Percentiles rank a stretch among this genome's conserved stretches.
Conservation (phyloP, 2,113 vertebrate species). For the Hyla sarda region DNA sequence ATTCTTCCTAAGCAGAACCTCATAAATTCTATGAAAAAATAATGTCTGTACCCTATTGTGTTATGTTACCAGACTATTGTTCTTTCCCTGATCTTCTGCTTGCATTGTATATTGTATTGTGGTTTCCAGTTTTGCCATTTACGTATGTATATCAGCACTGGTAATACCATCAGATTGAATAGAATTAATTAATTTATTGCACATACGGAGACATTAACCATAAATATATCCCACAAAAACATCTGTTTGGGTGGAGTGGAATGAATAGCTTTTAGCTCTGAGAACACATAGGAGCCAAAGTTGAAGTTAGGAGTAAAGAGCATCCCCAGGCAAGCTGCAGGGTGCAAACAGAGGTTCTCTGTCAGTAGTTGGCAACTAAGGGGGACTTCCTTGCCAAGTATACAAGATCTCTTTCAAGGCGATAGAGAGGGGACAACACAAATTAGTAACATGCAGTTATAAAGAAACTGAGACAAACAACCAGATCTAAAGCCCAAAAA, state of each 20-base stretch:
- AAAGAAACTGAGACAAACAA: slow-evolving; percentile 39
- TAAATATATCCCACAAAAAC: neutral
- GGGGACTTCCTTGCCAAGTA: slow-evolving; percentile 34
- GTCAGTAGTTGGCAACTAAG: slow-evolving; percentile 30
- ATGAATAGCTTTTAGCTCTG: neutral
- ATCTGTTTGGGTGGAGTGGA: neutral
- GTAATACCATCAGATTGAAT: neutral
- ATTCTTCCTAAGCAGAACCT: too few relatives aligned
- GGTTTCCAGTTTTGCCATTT: neutral
- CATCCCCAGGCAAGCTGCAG: slow-evolving; percentile 38
- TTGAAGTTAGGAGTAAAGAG: slow-evolving; percentile 32
- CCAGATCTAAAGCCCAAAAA: slow-evolving; percentile 3
- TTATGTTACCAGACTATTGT: too few relatives aligned
- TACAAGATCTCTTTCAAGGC: slow-evolving; percentile 52
- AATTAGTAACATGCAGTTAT: slow-evolving; percentile 21
- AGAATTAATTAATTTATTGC: neutral
- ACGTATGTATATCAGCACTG: neutral
- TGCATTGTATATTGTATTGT: neutral
- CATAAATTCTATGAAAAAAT: too few relatives aligned
- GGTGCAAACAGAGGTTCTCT: slow-evolving; percentile 48
- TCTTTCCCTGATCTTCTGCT: neutral
- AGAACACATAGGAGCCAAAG: slow-evolving; percentile 9
- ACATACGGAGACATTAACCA: neutral
- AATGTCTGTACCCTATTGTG: too few relatives aligned
- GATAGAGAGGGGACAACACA: slow-evolving; percentile 21